These are phyloP conservation scores for Rachycentron canadum DNA, from an alignment of 2,797 vertebrate species.

Conservation along the genomic window DNA sequence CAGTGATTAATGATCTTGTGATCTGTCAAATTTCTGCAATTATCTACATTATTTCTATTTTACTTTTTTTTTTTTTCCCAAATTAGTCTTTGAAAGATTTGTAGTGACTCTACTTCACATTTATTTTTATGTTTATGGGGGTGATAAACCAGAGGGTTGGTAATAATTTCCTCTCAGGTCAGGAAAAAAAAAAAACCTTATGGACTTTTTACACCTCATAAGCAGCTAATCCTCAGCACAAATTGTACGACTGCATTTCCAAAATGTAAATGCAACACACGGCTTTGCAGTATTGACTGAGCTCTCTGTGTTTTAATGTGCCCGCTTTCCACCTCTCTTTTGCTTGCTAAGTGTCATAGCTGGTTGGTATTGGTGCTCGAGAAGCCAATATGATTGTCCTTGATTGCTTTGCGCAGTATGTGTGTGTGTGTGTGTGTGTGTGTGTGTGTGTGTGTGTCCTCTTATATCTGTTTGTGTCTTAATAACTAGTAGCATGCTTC, in stretches of 20 bases:
- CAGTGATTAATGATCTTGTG: slow-evolving; percentile 32
- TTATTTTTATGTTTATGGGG: slow-evolving; percentile 34
- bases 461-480: slow-evolving; percentile 51
- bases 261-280: slow-evolving; percentile 61
- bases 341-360: slow-evolving; percentile 60
- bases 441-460: slow-evolving; percentile 19
- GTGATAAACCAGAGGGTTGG: slow-evolving; percentile 54
- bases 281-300: slow-evolving; percentile 63
- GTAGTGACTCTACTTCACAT: slow-evolving; percentile 29
- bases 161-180: slow-evolving; percentile 52
- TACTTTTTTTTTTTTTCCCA: slow-evolving; percentile 47
- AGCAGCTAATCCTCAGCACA: slow-evolving; percentile 78
- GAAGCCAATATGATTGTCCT: slow-evolving; percentile 52
- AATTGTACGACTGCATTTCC: slow-evolving; percentile 59
- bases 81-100: slow-evolving; percentile 58
- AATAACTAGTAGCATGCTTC: slow-evolving; percentile 62
- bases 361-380: slow-evolving; percentile 47
- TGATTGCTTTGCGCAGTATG: slow-evolving; percentile 57
- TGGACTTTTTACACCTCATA: slow-evolving; percentile 81
- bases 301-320: slow-evolving; percentile 44
- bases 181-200: slow-evolving; percentile 34
- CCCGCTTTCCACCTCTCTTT: slow-evolving; percentile 63
- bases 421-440: slow-evolving; percentile 12
- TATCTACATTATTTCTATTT: slow-evolving; percentile 17
- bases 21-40: slow-evolving; percentile 52